A percentile compares a stretch with the other conserved stretches of the same genome.
Evolutionary conservation across 2,797 vertebrate species (phyloP).

Genomic region (Glyptemys insculpta): DNA sequence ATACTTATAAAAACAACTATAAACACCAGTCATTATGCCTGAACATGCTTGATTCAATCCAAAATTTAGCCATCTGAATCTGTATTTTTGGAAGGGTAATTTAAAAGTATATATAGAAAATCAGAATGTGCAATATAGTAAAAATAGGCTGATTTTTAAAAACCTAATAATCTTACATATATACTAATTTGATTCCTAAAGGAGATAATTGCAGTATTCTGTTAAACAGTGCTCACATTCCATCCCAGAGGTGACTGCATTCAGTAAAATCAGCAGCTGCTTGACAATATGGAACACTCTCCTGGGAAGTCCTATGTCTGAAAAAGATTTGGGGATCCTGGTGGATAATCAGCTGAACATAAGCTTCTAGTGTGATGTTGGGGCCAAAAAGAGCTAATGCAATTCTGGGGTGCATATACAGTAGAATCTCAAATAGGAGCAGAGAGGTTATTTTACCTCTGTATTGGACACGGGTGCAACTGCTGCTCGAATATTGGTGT

Average conservation of each 20-base stretch:
- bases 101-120: background rate
- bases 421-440: too few species aligned
- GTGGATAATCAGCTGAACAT: background rate
- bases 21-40: background rate
- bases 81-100: background rate
- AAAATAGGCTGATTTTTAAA: background rate
- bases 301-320: background rate
- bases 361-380: background rate
- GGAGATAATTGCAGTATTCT: background rate
- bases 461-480: too few species aligned
- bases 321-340: background rate
- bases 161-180: background rate
- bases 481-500: too few species aligned
- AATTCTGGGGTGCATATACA: too few species aligned
- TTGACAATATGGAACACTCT: background rate
- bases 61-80: background rate
- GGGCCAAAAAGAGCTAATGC: too few species aligned
- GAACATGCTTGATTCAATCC: background rate
- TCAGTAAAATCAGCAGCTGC: constrained; percentile 24
- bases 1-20: background rate
- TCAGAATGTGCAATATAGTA: background rate
- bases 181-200: background rate
- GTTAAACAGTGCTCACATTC: background rate
- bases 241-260: background rate
- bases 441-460: too few species aligned